Evolutionary conservation across 1,140 invertebrate genomes (phyloP), one percentile per base, ranked within the genome.

Genomic region (Cydia fagiglandana): DNA sequence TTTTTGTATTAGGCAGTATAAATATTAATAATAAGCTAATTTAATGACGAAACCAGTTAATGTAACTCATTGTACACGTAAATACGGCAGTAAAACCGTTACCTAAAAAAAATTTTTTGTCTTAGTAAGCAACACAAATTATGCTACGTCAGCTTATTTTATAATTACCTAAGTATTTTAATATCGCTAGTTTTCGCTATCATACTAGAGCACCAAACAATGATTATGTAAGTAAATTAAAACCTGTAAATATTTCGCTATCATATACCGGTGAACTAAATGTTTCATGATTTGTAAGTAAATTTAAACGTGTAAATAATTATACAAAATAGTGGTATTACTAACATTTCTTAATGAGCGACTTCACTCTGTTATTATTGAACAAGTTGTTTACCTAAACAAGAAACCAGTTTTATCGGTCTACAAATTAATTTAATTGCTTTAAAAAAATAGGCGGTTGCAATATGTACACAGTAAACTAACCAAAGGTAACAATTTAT

Each of bases 381-480:
- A 38, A 34, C 66, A 9, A 70, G 66, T 41, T 70, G n/a, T 70
- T n/a, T n/a, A n/a, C n/a, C n/a, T n/a, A 41, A 61, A 61, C 56
- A 24, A 24, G 53, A 17, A 24, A 61, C 56, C 56, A 61, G 56
- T 61, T 61, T 61, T 61, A 12, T 61, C 17, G 17, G 17, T 61
- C 56, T 61, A 61, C 2, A 61, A 24, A 24, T 61, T 61, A 61
- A 56, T 17, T 56, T 56, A 56, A 61, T 24, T 61, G 56, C 17
- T 9, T 17, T 24, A 61, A 61, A 24, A 61, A 53, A 53, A 5
- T 53, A 53, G n/a, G 56, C n/a, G 17, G 56, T 61, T 61, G 7
- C 56, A 61, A 24, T 24, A 24, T 24, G 15, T 53, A 53, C 6
- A 17, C 2, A 6, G 15, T 53, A 53, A 0, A 24, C 20, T 2